A percentile compares a stretch with the other conserved stretches of the same genome.
These are phyloP conservation scores for Pontoporia blainvillei DNA, from an alignment of 2,113 vertebrate species.

Conservation along the genomic window DNA sequence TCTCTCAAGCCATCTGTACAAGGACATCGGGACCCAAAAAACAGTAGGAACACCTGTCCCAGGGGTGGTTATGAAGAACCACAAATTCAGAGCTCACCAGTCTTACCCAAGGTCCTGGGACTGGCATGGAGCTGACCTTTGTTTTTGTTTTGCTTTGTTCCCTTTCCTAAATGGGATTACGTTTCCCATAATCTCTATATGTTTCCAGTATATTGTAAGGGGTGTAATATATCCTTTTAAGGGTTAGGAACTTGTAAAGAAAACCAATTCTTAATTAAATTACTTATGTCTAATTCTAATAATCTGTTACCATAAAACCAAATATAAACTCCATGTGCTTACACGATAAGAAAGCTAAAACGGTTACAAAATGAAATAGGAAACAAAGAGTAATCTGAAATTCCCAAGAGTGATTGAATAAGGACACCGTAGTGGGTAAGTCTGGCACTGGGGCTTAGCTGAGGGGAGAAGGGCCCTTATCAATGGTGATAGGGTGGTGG, in stretches of 20 bases:
- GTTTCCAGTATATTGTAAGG: background rate
- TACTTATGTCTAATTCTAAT: background rate
- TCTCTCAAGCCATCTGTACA: too few relatives aligned
- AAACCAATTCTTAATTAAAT: background rate
- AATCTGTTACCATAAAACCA: background rate
- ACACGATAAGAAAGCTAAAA: background rate
- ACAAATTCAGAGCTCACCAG: background rate
- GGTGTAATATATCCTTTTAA: background rate
- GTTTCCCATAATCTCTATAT: background rate
- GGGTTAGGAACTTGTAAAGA: background rate
- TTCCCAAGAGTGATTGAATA: background rate
- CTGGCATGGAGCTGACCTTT: background rate
- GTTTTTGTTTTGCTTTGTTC: background rate
- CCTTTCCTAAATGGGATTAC: background rate
- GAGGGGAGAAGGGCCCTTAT: background rate
- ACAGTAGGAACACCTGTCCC: too few relatives aligned
- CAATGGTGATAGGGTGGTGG: background rate
- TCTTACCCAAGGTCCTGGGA: background rate
- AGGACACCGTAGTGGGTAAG: background rate
- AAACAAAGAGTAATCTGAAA: background rate
- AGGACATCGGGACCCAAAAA: background rate
- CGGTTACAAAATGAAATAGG: background rate
- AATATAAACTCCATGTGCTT: background rate
- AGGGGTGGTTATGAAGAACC: background rate
- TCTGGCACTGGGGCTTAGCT: background rate